These are phyloP conservation scores for Holotrichia oblita DNA, from an alignment of 1,140 invertebrate species.

Conservation along the genomic window DNA sequence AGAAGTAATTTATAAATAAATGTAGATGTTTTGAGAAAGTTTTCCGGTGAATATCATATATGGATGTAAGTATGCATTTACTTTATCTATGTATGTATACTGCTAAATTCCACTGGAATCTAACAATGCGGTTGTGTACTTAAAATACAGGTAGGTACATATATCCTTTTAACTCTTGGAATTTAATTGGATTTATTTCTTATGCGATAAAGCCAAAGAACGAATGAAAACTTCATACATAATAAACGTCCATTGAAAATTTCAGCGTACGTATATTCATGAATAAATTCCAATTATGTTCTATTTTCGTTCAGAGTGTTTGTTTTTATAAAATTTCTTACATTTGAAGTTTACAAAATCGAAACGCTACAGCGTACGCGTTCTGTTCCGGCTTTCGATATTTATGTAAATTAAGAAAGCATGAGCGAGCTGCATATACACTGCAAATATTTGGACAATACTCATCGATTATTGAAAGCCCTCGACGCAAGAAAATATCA, in stretches of 20 bases:
- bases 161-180: neutral
- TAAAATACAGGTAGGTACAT: neutral
- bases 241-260: conserved; percentile 16
- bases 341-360: neutral
- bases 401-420: conserved; percentile 1
- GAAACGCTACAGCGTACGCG: neutral
- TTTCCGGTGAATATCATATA: neutral
- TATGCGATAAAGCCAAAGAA: neutral
- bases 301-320: conserved; percentile 19
- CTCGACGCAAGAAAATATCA: no score
- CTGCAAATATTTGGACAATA: conserved; percentile 7
- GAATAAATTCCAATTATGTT: conserved; percentile 11
- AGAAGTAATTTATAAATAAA: neutral
- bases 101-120: conserved; percentile 4
- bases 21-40: neutral
- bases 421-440: neutral
- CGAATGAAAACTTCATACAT: neutral
- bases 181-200: neutral
- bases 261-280: conserved; percentile 24
- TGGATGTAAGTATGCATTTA: neutral
- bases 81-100: no score
- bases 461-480: neutral
- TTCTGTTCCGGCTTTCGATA: conserved; percentile 16
- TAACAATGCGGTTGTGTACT: conserved; percentile 3
- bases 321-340: conserved; percentile 33